Evolutionary conservation across 37 sponge, comb jelly and placozoan genomes (phyloP).

Genomic region (Dysidea cf. avara): DNA sequence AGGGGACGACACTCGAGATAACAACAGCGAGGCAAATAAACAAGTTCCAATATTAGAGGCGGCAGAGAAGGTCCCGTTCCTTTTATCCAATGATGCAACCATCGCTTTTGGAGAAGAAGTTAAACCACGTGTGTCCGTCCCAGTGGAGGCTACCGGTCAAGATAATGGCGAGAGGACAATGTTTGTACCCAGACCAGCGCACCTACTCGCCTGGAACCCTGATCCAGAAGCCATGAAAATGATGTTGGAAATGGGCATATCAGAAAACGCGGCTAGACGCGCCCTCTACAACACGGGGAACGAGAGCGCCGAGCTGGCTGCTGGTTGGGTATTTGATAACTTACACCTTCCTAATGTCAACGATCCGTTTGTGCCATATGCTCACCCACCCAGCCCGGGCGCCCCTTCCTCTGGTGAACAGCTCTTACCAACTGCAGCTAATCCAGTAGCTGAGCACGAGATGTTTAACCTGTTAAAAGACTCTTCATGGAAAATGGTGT

Average conservation of each 20-base stretch:
- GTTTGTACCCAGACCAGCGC: too few relatives aligned
- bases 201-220: slow-evolving; percentile 11
- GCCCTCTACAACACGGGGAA: slow-evolving; percentile 68
- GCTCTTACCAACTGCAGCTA: background rate
- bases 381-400: background rate
- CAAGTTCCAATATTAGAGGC: too few relatives aligned
- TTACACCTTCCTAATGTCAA: slow-evolving; percentile 61
- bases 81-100: too few relatives aligned
- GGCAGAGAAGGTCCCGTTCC: too few relatives aligned
- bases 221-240: slow-evolving; percentile 41
- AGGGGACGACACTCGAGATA: too few relatives aligned
- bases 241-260: slow-evolving; percentile 68
- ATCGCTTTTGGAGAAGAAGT: too few relatives aligned
- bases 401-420: background rate
- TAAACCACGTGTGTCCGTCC: too few relatives aligned
- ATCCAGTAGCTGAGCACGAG: slow-evolving; percentile 8
- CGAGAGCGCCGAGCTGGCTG: slow-evolving; percentile 51
- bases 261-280: slow-evolving; percentile 66
- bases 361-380: slow-evolving; percentile 54
- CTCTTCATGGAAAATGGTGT: slow-evolving; percentile 62
- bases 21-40: too few relatives aligned
- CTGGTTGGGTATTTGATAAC: slow-evolving; percentile 76
- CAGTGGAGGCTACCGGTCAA: too few relatives aligned
- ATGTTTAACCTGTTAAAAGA: background rate
- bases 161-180: too few relatives aligned